Evolutionary conservation across 2,113 vertebrate species (phyloP), one percentile per base, ranked within the genome.

Genomic region (Centropus unirufus): DNA sequence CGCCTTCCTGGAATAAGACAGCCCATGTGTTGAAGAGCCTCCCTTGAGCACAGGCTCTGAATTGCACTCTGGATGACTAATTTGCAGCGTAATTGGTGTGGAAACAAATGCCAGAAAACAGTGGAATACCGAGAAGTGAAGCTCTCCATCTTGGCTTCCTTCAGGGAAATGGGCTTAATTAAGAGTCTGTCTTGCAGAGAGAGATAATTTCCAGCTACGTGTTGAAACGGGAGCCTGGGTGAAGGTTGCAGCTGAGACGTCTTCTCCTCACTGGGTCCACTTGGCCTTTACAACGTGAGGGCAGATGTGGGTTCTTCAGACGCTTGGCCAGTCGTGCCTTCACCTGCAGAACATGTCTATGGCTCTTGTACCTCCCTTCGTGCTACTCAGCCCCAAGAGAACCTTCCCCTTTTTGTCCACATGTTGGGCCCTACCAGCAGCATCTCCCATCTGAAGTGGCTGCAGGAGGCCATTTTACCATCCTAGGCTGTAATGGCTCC

Each of bases 121-220:
- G 83, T 95, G 92, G 92, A 92, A 96, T 89, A 93, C 66, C 0
- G 9, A 91, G 70, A 95, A 97, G 42, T 89, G 76, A 91, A 95
- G 90, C 86, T 95, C 92, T 95, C 95, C 95, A 96, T 92, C 83
- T 95, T 94, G 88, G 80, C 80, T 93, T 96, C 86, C 94, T 96
- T 93, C 93, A 92, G 96, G 95, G 95, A 96, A 94, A 96, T 91
- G 49, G 74, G 94, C 92, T 96, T 97, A 97, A 97, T 97, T 94
- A 97, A 97, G 95, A 95, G 79, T 64, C 80, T 93, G 67, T 82
- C 85, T 97, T 94, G 90, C 73, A 95, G 89, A 88, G 72, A 96
- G 85, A 90, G 86, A 93, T 66, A 75, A 96, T 96, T 90, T 94
- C 74, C 77, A 96, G 80, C 90, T 92, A 72, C 0, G 3, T 89